Evolutionary conservation across 2,797 vertebrate genomes (phyloP).

Genomic region (Myotis vivesi): DNA sequence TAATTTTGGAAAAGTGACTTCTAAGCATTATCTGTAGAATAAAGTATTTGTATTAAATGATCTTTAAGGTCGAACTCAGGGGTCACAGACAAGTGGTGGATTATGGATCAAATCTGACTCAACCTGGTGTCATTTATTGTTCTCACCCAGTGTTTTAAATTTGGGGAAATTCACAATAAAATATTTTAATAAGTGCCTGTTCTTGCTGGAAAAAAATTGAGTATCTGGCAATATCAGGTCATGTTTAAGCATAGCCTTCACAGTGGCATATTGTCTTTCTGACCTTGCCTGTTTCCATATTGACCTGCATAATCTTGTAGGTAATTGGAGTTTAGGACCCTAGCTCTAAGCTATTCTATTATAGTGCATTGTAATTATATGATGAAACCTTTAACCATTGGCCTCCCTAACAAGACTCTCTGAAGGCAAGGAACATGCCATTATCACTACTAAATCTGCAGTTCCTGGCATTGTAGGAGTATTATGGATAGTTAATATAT

Average conservation of each 20-base stretch:
- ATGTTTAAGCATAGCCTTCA: not conserved
- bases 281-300: not conserved
- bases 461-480: not conserved
- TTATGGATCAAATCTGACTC: not conserved
- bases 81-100: not conserved
- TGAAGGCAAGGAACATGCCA: not conserved
- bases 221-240: not conserved
- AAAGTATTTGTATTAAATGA: not conserved
- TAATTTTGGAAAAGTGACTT: conserved; percentile 5
- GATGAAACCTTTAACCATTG: not conserved
- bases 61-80: not conserved
- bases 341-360: not conserved
- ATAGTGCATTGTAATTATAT: not conserved
- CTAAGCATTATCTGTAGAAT: not conserved
- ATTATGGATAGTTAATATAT: not conserved
- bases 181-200: not conserved
- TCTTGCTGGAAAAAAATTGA: not conserved
- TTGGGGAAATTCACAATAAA: conserved; percentile 3
- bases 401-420: not conserved
- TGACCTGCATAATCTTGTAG: not conserved
- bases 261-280: not conserved
- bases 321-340: not conserved
- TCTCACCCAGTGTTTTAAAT: not conserved
- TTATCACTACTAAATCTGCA: not conserved
- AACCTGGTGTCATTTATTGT: not conserved